These are phyloP conservation scores for Ptychobarbus kaznakovi DNA, from an alignment of 2,797 vertebrate species.

Conservation along the genomic window DNA sequence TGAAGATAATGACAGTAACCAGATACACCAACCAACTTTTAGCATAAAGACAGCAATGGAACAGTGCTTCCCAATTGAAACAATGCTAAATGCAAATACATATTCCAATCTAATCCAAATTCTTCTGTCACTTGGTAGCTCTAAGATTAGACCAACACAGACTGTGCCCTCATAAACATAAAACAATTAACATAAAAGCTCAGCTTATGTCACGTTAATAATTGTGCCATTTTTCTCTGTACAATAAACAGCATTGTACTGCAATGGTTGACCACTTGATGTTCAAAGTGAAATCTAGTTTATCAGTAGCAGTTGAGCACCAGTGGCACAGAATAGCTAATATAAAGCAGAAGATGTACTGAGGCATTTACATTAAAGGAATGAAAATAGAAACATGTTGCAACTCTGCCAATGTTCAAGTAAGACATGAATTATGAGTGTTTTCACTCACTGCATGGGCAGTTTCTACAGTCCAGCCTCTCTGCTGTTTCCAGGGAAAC, in stretches of 20 bases:
- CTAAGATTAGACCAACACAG: not conserved
- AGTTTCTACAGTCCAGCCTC: slow-evolving; percentile 19
- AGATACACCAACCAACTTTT: not conserved
- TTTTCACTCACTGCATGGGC: not conserved
- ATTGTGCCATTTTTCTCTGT: not conserved
- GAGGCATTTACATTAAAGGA: slow-evolving; percentile 1
- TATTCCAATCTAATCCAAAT: not conserved
- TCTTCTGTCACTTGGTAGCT: not conserved
- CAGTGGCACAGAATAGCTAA: not conserved
- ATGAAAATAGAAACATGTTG: not conserved
- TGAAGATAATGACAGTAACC: not conserved
- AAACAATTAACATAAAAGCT: not conserved
- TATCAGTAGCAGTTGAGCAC: not conserved
- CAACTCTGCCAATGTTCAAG: slow-evolving; percentile 6
- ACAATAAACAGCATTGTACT: not conserved
- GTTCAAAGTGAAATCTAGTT: not conserved
- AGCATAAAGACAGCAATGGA: not conserved
- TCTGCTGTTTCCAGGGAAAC: slow-evolving; percentile 55
- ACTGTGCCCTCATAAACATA: no score
- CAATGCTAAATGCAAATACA: not conserved
- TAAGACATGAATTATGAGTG: not conserved
- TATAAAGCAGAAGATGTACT: not conserved
- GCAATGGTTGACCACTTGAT: not conserved
- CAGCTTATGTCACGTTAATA: not conserved
- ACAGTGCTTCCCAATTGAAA: not conserved